A percentile compares a stretch with the other conserved stretches of the same genome.
Evolutionary conservation across 1,140 invertebrate species (phyloP).

Genomic region (Cylas formicarius): DNA sequence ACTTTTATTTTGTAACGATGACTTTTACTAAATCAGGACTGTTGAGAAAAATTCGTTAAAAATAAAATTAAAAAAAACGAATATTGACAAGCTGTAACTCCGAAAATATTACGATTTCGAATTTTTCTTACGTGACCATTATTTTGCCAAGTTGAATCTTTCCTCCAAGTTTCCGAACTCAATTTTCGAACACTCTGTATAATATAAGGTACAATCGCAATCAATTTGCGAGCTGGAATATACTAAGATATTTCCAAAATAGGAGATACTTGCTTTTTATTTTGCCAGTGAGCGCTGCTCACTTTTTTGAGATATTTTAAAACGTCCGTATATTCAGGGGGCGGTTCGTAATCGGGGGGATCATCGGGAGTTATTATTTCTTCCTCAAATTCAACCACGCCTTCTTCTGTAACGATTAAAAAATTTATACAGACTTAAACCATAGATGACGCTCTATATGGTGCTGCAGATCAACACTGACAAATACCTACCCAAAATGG

Average conservation of each 20-base stretch:
- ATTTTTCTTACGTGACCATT: too few species aligned
- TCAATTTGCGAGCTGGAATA: background rate
- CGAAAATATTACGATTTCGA: too few species aligned
- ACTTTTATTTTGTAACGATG: too few species aligned
- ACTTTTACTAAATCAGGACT: too few species aligned
- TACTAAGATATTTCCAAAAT: background rate
- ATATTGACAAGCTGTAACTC: too few species aligned
- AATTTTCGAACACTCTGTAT: constrained; percentile 1
- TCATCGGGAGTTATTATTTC: constrained; percentile 50
- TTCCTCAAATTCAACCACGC: constrained; percentile 41
- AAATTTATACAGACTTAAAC: background rate
- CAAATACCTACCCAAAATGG: constrained; percentile 50
- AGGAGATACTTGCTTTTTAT: constrained; percentile 2
- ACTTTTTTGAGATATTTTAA: constrained; percentile 35
- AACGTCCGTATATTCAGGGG: constrained; percentile 63
- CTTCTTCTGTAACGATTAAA: constrained; percentile 26
- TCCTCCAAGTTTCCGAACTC: background rate
- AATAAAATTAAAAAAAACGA: background rate
- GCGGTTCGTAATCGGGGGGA: constrained; percentile 62
- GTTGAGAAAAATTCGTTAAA: background rate
- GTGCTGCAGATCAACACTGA: background rate
- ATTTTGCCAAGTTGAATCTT: too few species aligned
- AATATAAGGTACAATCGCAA: background rate
- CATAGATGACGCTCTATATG: too few species aligned
- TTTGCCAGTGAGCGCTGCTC: background rate